A percentile compares a stretch with the other conserved stretches of the same genome.
Conservation (phyloP, 92 coral and sea anemone genomes). For the Porites rus region DNA sequence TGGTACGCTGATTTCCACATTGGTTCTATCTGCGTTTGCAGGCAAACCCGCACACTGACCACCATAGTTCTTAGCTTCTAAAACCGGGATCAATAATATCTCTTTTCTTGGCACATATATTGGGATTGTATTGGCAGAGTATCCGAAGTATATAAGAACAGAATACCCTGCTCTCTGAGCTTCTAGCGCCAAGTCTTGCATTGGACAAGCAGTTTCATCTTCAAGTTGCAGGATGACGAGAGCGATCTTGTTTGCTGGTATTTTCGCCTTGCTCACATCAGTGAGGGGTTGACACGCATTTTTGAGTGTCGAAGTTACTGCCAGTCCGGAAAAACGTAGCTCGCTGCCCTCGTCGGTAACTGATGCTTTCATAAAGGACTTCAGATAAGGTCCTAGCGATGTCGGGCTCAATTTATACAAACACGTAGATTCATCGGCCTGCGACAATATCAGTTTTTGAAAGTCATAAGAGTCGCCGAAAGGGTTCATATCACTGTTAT, state of each 20-base stretch:
- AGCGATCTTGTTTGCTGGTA: constrained; percentile 10
- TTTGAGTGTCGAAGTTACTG: neutral
- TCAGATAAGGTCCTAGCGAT: neutral
- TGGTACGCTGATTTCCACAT: no score
- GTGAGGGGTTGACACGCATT: neutral
- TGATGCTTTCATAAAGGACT: no score
- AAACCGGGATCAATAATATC: constrained; percentile 4
- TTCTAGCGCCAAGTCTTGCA: neutral
- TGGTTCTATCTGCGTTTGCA: no score
- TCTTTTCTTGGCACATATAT: neutral
- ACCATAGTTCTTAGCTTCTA: no score
- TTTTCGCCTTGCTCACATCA: constrained; percentile 1
- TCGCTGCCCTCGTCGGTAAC: no score
- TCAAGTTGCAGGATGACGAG: neutral
- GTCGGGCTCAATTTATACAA: no score
- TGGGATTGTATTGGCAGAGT: no score
- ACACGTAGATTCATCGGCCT: no score
- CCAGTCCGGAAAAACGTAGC: neutral
- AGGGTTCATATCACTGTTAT: no score
- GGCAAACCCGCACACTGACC: no score
- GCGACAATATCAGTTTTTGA: no score
- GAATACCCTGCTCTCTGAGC: constrained; percentile 34
- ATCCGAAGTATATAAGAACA: neutral
- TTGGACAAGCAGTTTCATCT: neutral
- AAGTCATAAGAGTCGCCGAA: no score